Base-by-base conservation (phyloP, 37 sponge, comb jelly and placozoan species). In the Amphimedon queenslandica region DNA sequence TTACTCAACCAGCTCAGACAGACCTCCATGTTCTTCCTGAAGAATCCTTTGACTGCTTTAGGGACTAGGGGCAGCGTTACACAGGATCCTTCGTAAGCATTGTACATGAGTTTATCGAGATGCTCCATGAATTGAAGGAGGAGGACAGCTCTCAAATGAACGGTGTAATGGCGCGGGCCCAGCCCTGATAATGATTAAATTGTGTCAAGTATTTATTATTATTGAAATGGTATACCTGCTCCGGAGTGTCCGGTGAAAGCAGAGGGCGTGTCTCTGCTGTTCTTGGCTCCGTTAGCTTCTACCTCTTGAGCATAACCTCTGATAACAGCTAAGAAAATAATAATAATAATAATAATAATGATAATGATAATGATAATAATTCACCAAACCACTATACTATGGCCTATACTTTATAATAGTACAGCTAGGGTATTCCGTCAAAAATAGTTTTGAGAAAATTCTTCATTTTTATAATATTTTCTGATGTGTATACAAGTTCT, bases 41-140 rank as follows among this genome's bases (percentile, higher is more conserved):
- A 96, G 87, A 96, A 96, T 10, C 55, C 71, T 30, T 84, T 65
- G 16, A 90, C 85, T 72, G 86, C 67, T 82, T 90, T 90, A 20
- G 91, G 86, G 5, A 77, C 77, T n/a, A 83, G 82, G 24, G 84
- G 87, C 4, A 90, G 78, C 20, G 87, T 84, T 32, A 86, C 82
- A 77, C 81, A 83, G 4, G 81, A 81, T n/a, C 94, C 96, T 64
- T 88, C 90, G 58, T 92, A 88, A 24, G 96, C 93, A 79, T 96
- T 96, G 80, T 96, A 96, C 80, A 96, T 89, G 28, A 91, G 87
- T 67, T 92, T 96, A 75, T 96, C 96, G 57, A 96, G 66, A 65
- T 89, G 83, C 30, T 92, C 92, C 73, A 92, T 81, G 64, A 96
- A 96, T 71, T 88, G 87, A 25, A 96, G 76, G 20, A 96, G 78